Evolutionary conservation across 2,888 invertebrate species (phyloP).

Genomic region (Gisinianus flammeolus): DNA sequence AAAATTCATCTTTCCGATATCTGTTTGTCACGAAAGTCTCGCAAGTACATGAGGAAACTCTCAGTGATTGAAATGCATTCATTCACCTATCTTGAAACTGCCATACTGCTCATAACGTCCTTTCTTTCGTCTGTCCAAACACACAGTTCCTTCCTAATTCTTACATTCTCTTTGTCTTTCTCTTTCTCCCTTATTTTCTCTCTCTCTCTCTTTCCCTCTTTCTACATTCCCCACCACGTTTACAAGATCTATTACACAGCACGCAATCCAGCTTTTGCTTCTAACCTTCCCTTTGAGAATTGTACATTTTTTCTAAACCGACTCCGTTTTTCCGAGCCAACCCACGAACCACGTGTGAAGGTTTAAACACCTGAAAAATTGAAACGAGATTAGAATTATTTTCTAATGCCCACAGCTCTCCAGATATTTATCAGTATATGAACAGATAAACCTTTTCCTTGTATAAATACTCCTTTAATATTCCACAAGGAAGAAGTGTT

Average conservation of each 20-base stretch:
- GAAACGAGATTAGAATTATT: too few species aligned
- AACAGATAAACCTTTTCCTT: too few species aligned
- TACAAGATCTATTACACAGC: constrained; percentile 14
- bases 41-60: not conserved
- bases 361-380: too few species aligned
- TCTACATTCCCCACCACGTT: constrained; percentile 7
- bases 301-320: too few species aligned
- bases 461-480: too few species aligned
- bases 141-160: constrained; percentile 1
- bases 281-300: not conserved
- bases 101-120: not conserved
- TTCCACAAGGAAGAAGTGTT: too few species aligned
- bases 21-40: constrained; percentile 56
- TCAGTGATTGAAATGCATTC: constrained; percentile 30
- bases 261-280: constrained; percentile 8
- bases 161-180: constrained; percentile 8
- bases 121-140: constrained; percentile 11
- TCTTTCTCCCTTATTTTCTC: not conserved
- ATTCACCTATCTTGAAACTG: constrained; percentile 23
- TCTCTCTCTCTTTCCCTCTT: not conserved
- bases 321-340: too few species aligned
- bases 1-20: constrained; percentile 57
- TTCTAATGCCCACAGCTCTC: too few species aligned
- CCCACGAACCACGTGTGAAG: too few species aligned
- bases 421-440: too few species aligned